Evolutionary conservation across 2,797 vertebrate species (phyloP).

Genomic region (Enteromius paludinosus): DNA sequence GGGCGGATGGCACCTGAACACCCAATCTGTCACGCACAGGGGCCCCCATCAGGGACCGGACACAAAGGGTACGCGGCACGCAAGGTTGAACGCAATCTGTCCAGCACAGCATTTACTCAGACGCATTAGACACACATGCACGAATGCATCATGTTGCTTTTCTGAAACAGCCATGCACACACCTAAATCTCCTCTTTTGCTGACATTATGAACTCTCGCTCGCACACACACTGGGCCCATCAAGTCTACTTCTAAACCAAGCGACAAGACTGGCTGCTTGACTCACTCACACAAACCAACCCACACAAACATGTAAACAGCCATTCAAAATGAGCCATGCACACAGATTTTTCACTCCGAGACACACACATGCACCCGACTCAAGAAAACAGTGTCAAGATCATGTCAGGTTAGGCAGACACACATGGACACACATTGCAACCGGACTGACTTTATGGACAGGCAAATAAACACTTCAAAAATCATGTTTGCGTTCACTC

Average conservation of each 20-base stretch:
- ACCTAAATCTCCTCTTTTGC: background rate
- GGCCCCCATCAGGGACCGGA: conserved; percentile 67
- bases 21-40: conserved; percentile 74
- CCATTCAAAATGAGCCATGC: conserved; percentile 16
- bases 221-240: conserved; percentile 22
- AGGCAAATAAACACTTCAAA: background rate
- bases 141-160: background rate
- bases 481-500: conserved; percentile 32
- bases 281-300: conserved; percentile 32
- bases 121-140: conserved; percentile 17
- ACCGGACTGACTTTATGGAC: background rate
- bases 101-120: conserved; percentile 63
- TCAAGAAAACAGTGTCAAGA: background rate
- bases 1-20: conserved; percentile 71
- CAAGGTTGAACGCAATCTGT: conserved; percentile 74
- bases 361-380: background rate
- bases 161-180: conserved; percentile 13
- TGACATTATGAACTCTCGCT: conserved; percentile 26
- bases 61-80: conserved; percentile 73
- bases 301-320: conserved; percentile 47
- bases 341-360: background rate
- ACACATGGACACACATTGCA: background rate
- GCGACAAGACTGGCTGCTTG: conserved; percentile 33
- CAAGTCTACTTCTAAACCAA: conserved; percentile 16
- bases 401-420: background rate